Base-by-base conservation (phyloP, 2,888 invertebrate species). In the Ormyrus thymus region DNA sequence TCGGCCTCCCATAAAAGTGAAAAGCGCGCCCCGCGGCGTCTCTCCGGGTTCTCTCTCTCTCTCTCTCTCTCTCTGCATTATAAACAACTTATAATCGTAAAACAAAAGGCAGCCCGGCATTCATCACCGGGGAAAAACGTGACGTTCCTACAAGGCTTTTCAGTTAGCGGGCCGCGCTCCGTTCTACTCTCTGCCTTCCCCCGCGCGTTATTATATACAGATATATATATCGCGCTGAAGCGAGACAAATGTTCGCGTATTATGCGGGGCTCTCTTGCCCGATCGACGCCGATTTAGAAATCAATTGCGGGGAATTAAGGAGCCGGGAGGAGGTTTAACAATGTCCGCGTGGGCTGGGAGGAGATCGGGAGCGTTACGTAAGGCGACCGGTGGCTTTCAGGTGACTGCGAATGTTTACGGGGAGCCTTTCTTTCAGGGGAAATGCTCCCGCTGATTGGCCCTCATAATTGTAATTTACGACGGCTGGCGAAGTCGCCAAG, bases 121-220 rank as follows among this genome's bases (percentile, higher is more conserved):
- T 73, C 73, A 65, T 73, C 65, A 65, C 65, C 48, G 64, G 58
- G n/a, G 62, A 51, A 73, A 73, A 78, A 69, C 78, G 78, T 74
- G 73, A 78, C 73, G 62, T 69, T 73, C 62, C 48, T 58, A 29
- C 66, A 64, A 56, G 50, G 8, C 59, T 71, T 77, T 76, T 76
- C 70, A 64, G 69, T 70, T 56, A 56, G 48, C 68, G 59, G 29
- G 3, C 29, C 29, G n/a, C n/a, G 29, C 29, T 29, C 3, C 29
- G 29, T 29, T 29, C 29, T 29, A 29, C 29, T 29, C 29, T 29
- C 29, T 29, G 29, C 29, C 29, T 29, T 1, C 4, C 29, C 29
- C 29, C 29, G 29, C 29, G 29, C 4, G 29, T 29, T 29, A 29
- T 29, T 29, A 29, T 29, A 29, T 29, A n/a, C n/a, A 29, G 2